These are phyloP conservation scores for Zygaena filipendulae DNA, from an alignment of 2,888 invertebrate genomes.

Conservation along the genomic window DNA sequence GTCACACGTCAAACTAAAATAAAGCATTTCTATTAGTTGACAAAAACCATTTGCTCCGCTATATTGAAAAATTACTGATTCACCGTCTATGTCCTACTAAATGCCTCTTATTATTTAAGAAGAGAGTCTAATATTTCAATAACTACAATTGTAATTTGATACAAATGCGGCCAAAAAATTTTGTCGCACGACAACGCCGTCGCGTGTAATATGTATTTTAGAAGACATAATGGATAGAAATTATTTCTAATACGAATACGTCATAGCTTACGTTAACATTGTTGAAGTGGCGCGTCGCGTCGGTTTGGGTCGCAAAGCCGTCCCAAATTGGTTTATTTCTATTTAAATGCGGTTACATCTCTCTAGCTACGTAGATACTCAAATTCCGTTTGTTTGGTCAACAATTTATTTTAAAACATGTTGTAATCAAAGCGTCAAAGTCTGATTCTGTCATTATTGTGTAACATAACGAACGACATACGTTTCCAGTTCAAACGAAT, in stretches of 20 bases:
- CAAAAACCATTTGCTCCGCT: no score
- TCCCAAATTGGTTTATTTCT: constrained; percentile 22
- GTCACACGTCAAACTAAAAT: no score
- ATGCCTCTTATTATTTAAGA: constrained; percentile 35
- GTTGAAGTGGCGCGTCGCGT: constrained; percentile 23
- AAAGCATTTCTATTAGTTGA: no score
- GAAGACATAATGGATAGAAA: no score
- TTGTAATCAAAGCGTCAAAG: constrained; percentile 19
- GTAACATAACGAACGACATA: constrained; percentile 42
- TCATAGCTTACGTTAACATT: constrained; percentile 39
- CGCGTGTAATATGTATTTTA: no score
- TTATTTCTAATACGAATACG: constrained; percentile 52
- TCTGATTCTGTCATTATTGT: constrained; percentile 17
- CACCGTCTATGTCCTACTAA: constrained; percentile 23
- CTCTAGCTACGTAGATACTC: constrained; percentile 30
- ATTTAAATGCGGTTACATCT: constrained; percentile 48
- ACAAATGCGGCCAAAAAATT: constrained; percentile 40
- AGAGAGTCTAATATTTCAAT: constrained; percentile 41
- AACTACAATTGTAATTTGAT: no score
- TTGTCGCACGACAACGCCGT: constrained; percentile 28
- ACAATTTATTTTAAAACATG: constrained; percentile 36
- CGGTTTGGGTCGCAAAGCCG: constrained; percentile 33
- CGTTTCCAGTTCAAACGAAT: constrained; percentile 54
- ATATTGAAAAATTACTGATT: no score
- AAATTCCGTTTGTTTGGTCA: constrained; percentile 53